A percentile compares a stretch with the other conserved stretches of the same genome.
Conservation (phyloP, 2,797 vertebrate genomes). For the Hoplostethus atlanticus region DNA sequence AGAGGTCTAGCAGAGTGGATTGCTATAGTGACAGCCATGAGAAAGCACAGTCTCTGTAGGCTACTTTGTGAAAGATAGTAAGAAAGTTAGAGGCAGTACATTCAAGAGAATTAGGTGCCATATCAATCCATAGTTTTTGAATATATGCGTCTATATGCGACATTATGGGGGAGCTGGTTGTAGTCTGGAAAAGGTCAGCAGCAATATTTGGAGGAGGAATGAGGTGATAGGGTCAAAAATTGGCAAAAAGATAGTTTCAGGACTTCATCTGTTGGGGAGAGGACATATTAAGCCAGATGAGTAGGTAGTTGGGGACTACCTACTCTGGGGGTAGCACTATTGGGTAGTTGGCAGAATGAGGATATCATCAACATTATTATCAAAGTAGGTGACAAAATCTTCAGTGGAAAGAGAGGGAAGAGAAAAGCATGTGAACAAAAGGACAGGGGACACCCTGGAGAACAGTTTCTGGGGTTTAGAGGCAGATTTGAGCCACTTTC, state of each 20-base stretch:
- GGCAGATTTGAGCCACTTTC: slow-evolving; percentile 26
- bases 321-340: too few species aligned
- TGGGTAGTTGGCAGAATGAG: too few species aligned
- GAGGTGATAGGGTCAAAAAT: slow-evolving; percentile 13
- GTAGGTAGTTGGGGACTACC: too few species aligned
- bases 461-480: neutral
- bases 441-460: neutral
- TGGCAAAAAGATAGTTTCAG: too few species aligned
- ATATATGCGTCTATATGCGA: slow-evolving; percentile 10
- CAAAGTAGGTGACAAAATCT: too few species aligned
- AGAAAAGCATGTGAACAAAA: neutral
- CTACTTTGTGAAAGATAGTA: neutral
- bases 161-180: slow-evolving; percentile 33
- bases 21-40: neutral
- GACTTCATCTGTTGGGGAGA: neutral
- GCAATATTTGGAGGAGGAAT: slow-evolving; percentile 27
- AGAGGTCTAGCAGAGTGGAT: too few species aligned
- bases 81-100: slow-evolving; percentile 8
- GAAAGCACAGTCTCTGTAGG: too few species aligned
- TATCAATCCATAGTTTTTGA: neutral
- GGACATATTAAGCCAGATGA: neutral
- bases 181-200: slow-evolving; percentile 49
- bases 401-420: neutral
- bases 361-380: too few species aligned
- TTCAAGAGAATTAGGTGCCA: neutral